These are phyloP conservation scores for Labrus mixtus DNA, from an alignment of 2,113 vertebrate species.

Conservation along the genomic window DNA sequence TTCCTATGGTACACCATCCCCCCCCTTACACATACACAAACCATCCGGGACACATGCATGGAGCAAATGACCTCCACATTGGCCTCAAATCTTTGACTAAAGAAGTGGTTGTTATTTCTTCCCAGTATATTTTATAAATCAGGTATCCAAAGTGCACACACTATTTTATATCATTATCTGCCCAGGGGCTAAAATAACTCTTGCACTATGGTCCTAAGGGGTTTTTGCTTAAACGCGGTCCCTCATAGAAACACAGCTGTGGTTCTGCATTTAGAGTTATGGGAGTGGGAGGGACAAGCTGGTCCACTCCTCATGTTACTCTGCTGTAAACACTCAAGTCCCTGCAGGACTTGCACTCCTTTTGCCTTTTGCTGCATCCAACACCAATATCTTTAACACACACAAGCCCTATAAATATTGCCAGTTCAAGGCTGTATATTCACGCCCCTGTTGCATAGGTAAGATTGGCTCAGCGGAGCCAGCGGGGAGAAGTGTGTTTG, in stretches of 20 bases:
- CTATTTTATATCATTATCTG: neutral
- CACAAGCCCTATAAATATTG: neutral
- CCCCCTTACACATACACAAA: conserved; percentile 40
- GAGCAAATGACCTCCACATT: conserved; percentile 68
- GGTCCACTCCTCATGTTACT: conserved; percentile 70
- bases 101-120: conserved; percentile 36
- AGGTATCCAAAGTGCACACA: neutral
- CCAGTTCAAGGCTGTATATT: no score
- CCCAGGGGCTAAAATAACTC: neutral
- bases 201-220: neutral
- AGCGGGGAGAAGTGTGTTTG: no score
- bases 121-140: conserved; percentile 24
- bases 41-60: conserved; percentile 41
- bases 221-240: conserved; percentile 10
- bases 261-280: conserved; percentile 74
- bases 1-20: conserved; percentile 61
- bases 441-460: no score
- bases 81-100: conserved; percentile 50
- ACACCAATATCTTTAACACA: neutral
- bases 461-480: no score
- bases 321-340: conserved; percentile 68
- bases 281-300: conserved; percentile 52
- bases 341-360: conserved; percentile 39
- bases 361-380: conserved; percentile 21
- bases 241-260: conserved; percentile 65